Evolutionary conservation across 2,888 invertebrate genomes (phyloP).

Genomic region (Erynnis tages): DNA sequence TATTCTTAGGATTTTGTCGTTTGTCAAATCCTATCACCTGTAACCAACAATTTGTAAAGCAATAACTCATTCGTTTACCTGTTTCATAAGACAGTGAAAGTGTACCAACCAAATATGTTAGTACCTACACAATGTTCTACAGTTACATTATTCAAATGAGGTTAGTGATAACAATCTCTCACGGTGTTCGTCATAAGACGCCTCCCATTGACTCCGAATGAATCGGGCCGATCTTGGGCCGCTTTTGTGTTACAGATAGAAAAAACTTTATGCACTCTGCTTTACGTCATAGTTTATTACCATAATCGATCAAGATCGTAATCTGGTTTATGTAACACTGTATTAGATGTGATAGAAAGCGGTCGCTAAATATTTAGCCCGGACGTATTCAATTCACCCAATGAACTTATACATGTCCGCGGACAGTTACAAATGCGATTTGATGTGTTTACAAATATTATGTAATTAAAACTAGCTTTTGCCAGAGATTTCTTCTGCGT

Average conservation of each 20-base stretch:
- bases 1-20: no score
- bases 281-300: constrained; percentile 68
- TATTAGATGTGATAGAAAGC: constrained; percentile 58
- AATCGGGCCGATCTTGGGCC: constrained; percentile 50
- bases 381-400: constrained; percentile 28
- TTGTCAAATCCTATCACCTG: background rate
- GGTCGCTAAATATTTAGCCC: constrained; percentile 50
- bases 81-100: constrained; percentile 41
- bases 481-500: no score
- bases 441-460: constrained; percentile 1
- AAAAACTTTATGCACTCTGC: constrained; percentile 42
- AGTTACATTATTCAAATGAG: constrained; percentile 53
- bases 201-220: constrained; percentile 49
- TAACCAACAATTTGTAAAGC: constrained; percentile 3
- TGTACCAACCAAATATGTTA: constrained; percentile 37
- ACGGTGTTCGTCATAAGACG: constrained; percentile 45
- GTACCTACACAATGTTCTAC: constrained; percentile 35
- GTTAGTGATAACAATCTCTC: constrained; percentile 53
- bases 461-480: no score
- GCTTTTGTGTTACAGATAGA: constrained; percentile 48
- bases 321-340: constrained; percentile 60
- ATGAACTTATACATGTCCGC: constrained; percentile 32
- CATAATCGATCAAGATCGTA: constrained; percentile 74
- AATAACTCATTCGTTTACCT: constrained; percentile 5
- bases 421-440: constrained; percentile 5